phyloP scores from a whole-genome alignment of 2,888 invertebrate genomes.

The Trichogramma evanescens region DNA sequence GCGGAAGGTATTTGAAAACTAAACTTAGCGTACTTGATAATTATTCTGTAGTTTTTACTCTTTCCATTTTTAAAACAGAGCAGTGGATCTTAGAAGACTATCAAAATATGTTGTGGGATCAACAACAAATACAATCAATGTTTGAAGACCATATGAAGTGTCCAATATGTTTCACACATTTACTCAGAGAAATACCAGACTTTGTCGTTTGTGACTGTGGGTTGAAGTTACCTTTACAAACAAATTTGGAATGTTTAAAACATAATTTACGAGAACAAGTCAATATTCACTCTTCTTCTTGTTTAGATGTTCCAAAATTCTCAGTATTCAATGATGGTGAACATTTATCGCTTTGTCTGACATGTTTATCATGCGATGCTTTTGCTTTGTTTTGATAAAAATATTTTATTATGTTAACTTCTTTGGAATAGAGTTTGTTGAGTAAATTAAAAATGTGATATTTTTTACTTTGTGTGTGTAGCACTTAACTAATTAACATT shows the following conservation, averaged over 20 bases:
- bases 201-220: constrained; percentile 37
- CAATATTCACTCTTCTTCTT: constrained; percentile 31
- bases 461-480: no score
- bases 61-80: constrained; percentile 25
- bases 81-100: constrained; percentile 42
- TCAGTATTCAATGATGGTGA: constrained; percentile 17
- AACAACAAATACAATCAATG: constrained; percentile 33
- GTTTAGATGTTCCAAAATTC: constrained; percentile 27
- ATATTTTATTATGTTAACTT: no score
- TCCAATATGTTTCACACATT: constrained; percentile 42
- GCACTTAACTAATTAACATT: no score
- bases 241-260: constrained; percentile 29
- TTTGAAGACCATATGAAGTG: constrained; percentile 37
- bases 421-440: no score
- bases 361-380: constrained; percentile 18
- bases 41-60: not conserved
- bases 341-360: constrained; percentile 14
- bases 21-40: not conserved
- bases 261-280: constrained; percentile 30
- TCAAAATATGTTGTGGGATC: constrained; percentile 35
- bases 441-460: no score
- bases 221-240: constrained; percentile 29
- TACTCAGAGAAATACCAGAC: constrained; percentile 26
- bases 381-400: constrained; percentile 13
- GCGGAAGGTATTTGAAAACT: constrained; percentile 13